phyloP scores from a whole-genome alignment of 2,888 invertebrate species.

The Poecilus cupreus region DNA sequence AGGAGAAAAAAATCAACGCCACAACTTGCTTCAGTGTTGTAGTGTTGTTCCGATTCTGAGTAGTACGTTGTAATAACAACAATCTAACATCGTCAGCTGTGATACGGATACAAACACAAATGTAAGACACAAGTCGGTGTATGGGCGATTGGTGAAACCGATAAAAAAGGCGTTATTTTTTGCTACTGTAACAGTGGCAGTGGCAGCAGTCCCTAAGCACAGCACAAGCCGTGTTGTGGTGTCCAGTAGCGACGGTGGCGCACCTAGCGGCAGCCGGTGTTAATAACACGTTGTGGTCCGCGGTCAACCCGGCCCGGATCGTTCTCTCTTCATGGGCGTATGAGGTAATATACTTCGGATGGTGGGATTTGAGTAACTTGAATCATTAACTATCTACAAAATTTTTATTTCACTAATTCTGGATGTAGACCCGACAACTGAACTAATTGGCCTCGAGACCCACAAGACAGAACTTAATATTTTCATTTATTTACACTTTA shows the following conservation, averaged over 20 bases:
- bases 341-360: neutral
- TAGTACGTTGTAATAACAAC: conserved; percentile 13
- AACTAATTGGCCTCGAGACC: no score
- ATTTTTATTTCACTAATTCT: no score
- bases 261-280: conserved; percentile 51
- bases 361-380: no score
- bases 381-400: no score
- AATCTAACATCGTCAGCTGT: conserved; percentile 34
- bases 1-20: conserved; percentile 9
- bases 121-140: neutral
- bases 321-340: neutral
- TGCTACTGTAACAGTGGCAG: conserved; percentile 42
- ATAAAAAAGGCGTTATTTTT: conserved; percentile 54
- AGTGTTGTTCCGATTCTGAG: neutral
- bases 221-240: neutral
- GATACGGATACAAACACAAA: neutral
- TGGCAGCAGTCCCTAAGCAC: neutral
- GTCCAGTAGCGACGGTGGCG: conserved; percentile 41
- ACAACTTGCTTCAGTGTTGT: neutral
- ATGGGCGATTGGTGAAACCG: conserved; percentile 49
- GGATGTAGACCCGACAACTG: no score
- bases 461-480: no score
- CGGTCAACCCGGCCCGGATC: neutral
- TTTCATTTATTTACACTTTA: no score
- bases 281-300: conserved; percentile 52